Evolutionary conservation across 2,113 vertebrate genomes (phyloP), one percentile per base, ranked within the genome.

Genomic region (Laterallus jamaicensis): DNA sequence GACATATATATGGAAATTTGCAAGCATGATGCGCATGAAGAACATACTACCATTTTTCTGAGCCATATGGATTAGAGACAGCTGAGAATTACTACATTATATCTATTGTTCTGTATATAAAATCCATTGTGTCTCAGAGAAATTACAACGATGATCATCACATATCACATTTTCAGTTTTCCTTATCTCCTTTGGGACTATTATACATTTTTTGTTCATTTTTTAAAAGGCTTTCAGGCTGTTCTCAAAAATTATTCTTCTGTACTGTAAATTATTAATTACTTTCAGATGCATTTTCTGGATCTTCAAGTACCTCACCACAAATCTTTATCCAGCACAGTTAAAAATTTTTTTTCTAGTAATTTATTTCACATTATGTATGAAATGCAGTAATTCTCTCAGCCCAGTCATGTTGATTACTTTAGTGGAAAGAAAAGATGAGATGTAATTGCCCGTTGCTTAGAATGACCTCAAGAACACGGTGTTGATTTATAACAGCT

Each of bases 381-480:
- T 82, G 70, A 91, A 89, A 89, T 73, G 59, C 81, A 77, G 67
- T 76, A 73, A 93, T 94, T 78, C 69, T 83, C 26, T 86, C 26
- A 10, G 21, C 47, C 37, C n/a, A 54, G 79, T 88, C 88, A 58
- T 39, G 86, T 83, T 96, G 95, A 94, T 97, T 92, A 74, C 88
- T 95, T 94, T 62, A 52, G 54, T 94, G 75, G 82, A 87, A 92
- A 87, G 80, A 87, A 96, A 88, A 92, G 77, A 92, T 90, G 76
- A 92, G 62, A 60, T 94, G 79, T 91, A 96, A 95, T 96, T 95
- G 79, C 85, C 75, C 77, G 24, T 94, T 93, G 78, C 67, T 95
- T 75, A 84, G 69, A 70, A 89, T 96, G 92, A 95, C 89, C 92
- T 94, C 47, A 52, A 50, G 78, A 94, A 79, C 81, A 87, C 26